Evolutionary conservation across 2,797 vertebrate species (phyloP).

Genomic region (Phoebastria nigripes): DNA sequence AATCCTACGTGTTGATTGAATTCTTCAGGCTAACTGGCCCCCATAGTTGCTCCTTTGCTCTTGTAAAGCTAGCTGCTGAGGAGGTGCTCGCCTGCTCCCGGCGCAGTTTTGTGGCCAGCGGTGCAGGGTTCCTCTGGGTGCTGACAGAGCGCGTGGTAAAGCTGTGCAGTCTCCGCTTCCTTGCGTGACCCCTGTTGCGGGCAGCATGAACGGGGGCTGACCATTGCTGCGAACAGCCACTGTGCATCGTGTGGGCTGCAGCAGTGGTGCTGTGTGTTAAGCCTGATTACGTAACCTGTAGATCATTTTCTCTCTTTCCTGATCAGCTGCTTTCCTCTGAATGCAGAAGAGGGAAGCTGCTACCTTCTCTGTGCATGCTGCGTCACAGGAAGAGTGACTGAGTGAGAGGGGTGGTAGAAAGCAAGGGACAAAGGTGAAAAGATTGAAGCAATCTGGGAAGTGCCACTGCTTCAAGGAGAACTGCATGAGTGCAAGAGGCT

Average conservation of each 20-base stretch:
- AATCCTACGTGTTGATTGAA: accelerated
- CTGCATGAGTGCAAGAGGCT: not conserved
- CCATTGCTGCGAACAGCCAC: not conserved
- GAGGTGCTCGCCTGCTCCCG: not conserved
- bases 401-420: not conserved
- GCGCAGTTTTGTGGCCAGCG: not conserved
- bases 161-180: accelerated
- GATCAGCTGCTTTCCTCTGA: conserved; percentile 6
- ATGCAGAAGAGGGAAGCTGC: not conserved
- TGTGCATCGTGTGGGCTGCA: not conserved
- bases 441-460: not conserved
- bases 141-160: accelerated
- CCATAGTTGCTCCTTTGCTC: not conserved
- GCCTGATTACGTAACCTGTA: conserved; percentile 23
- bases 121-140: not conserved
- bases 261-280: not conserved
- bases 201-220: not conserved
- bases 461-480: not conserved
- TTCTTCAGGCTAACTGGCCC: not conserved
- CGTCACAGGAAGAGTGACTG: not conserved
- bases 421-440: conserved; percentile 43
- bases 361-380: not conserved
- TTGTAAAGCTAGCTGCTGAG: not conserved
- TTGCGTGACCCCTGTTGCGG: accelerated
- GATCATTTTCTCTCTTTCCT: not conserved